Evolutionary conservation across 2,797 vertebrate genomes (phyloP), one percentile per base, ranked within the genome.

Genomic region (Micropoecilia bifurca): DNA sequence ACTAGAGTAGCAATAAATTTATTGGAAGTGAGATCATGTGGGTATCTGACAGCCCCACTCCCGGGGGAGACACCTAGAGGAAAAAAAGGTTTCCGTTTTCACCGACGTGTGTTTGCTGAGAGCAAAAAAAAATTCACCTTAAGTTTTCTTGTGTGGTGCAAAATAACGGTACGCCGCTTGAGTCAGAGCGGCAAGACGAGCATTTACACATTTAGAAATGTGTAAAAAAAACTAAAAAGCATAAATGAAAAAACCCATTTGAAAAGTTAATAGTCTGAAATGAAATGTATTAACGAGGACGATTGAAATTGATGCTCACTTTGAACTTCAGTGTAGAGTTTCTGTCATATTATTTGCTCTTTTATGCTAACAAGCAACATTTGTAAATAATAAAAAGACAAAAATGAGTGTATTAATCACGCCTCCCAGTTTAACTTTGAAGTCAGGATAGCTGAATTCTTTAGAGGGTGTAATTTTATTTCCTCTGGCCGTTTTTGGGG

Each of bases 1-100:
- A 81, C 79, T 69, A 82, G 86, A 57, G 80, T 45, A 39, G 87
- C 88, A 83, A 85, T 88, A 89, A 83, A 85, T 86, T 53, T 81
- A 77, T 76, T 83, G 82, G 25, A 66, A 36, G 61, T 66, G 61
- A 39, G 61, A 66, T 20, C 18, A 18, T 66, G 33, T 66, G 61
- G 18, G 36, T 66, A 66, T 3, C 33, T 39, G 61, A 66, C 61
- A 36, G 1, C 61, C 18, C 61, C 61, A 39, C 61, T 36, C 33
- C 61, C 28, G 1, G 18, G 61, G 18, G 33, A 66, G 16, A 66
- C 61, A 22, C 61, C 61, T 22, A 66, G 61, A 22, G 30, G 6
- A n/a, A n/a, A 66, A 63, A 36, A 36, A 63, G 61, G 61, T 66
- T 66, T 66, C 18, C 39, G 18, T 66, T 66, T 66, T 39, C 61